These are phyloP conservation scores for Harmothoe impar DNA, from an alignment of 2,888 invertebrate genomes.

Conservation along the genomic window DNA sequence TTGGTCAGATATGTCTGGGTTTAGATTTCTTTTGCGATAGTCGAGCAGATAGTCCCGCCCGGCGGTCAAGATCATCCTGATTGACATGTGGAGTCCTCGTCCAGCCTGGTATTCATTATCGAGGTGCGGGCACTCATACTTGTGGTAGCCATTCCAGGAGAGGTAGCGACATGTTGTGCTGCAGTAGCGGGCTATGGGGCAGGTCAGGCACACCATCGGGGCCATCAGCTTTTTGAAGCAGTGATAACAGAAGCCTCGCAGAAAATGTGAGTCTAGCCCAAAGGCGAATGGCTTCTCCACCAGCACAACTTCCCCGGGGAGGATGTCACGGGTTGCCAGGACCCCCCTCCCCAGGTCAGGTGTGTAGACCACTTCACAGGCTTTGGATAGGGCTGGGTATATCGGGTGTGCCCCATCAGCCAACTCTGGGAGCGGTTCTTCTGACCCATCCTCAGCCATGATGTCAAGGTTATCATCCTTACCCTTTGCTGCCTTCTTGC, in stretches of 20 bases:
- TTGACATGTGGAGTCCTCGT: no score
- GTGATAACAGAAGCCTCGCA: no score
- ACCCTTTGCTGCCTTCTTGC: no score
- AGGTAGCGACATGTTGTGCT: constrained; percentile 76
- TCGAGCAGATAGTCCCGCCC: no score
- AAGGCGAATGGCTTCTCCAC: constrained; percentile 63
- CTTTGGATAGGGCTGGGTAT: constrained; percentile 68
- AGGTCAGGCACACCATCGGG: constrained; percentile 74
- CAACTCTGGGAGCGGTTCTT: neutral
- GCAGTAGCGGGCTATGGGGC: constrained; percentile 82
- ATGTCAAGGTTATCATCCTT: no score
- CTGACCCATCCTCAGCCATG: neutral
- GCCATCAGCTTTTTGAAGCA: neutral
- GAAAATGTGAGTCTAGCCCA: no score
- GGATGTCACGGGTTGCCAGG: constrained; percentile 71
- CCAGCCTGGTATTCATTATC: constrained; percentile 68
- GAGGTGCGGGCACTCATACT: constrained; percentile 89
- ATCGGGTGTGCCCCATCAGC: neutral
- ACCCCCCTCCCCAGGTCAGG: constrained; percentile 76
- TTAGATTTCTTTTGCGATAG: no score
- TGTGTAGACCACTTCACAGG: constrained; percentile 72
- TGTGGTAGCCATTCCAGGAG: constrained; percentile 80
- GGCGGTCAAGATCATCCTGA: no score
- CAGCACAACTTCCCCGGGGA: constrained; percentile 65
- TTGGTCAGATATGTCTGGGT: no score